Conservation (phyloP, 2,888 invertebrate genomes). For the Cephus pulcher region DNA sequence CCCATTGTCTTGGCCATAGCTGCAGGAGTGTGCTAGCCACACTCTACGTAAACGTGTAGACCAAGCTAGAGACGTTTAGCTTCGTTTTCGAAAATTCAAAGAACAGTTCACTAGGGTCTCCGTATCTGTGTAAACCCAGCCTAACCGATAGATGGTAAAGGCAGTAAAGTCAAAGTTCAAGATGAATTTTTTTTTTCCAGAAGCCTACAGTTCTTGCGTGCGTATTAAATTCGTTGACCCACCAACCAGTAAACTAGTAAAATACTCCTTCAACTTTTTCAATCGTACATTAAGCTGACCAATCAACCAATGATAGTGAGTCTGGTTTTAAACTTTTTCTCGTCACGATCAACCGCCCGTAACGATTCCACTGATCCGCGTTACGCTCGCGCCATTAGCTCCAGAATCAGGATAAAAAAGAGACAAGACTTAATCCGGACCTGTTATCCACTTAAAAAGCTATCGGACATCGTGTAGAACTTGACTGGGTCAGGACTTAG, state of each 20-base stretch:
- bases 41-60: neutral
- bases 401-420: neutral
- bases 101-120: neutral
- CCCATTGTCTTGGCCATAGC: conserved; percentile 25
- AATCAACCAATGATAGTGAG: neutral
- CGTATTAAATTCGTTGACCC: neutral
- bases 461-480: conserved; percentile 3
- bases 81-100: neutral
- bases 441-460: conserved; percentile 3
- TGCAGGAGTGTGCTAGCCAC: neutral
- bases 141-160: neutral
- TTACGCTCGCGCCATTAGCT: neutral
- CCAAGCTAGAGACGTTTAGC: neutral
- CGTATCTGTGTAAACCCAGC: neutral
- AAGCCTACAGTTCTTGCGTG: neutral
- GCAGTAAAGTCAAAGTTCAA: neutral
- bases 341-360: neutral
- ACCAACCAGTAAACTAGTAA: neutral
- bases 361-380: neutral
- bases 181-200: neutral
- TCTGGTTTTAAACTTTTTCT: neutral
- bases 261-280: neutral
- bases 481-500: neutral
- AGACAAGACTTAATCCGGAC: neutral
- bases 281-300: neutral